Evolutionary conservation across 2,888 invertebrate genomes (phyloP), one percentile per base, ranked within the genome.

Genomic region (Graphium colonna): DNA sequence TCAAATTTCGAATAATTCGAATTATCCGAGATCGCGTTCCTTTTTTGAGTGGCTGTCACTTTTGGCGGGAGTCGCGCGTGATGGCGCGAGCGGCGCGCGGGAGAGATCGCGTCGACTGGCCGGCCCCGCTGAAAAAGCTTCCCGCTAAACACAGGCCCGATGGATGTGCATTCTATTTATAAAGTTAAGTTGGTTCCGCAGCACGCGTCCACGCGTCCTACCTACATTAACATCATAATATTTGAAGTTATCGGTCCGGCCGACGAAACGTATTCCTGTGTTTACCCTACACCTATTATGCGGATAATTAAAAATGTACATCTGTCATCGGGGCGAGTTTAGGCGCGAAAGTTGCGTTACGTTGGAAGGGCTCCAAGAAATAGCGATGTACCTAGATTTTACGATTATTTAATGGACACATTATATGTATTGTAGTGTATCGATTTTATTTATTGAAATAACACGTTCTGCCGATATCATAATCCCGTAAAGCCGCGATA

Each of bases 131-230:
- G 76, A 76, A 79, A 82, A 84, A 83, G 81, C 83, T 83, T 75
- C 83, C 81, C 82, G 77, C 73, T 75, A 75, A 80, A 81, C 75
- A 78, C 77, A 74, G 72, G 70, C 70, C 74, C 71, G 79, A 80
- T 82, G n/a, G n/a, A n/a, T n/a, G 83, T 86, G 83, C 84, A 84
- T 73, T 79, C 87, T 88, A 88, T 88, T 88, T 84, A 82, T 86
- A 87, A 82, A 74, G 65, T 77, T 85, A 85, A 86, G 82, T 86
- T 85, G 81, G 75, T 69, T 73, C 75, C 68, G 68, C 73, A 73
- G 75, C 79, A 73, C 77, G 75, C 80, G 78, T 82, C 82, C 82
- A 70, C 74, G 72, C 75, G 62, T 57, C 64, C 60, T 64, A 64
- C 60, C 60, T 73, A 74, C 75, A 70, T 71, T 73, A 75, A 78